Percentiles rank a stretch among this genome's conserved stretches.
phyloP scores from a whole-genome alignment of 2,888 invertebrate genomes.

The Atherix ibis region DNA sequence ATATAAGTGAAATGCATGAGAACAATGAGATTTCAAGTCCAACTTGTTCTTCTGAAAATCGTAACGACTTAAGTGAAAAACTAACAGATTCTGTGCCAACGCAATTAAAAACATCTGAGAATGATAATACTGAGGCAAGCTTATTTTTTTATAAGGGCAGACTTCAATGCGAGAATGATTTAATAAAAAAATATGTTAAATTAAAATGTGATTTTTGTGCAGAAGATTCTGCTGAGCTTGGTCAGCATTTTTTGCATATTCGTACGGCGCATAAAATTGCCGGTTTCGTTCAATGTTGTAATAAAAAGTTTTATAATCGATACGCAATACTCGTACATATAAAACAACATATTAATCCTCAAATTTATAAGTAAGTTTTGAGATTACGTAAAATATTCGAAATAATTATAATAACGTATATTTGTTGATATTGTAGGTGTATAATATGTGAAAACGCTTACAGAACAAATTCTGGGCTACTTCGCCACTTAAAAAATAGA shows the following conservation, averaged over 20 bases:
- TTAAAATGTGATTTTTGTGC: conserved; percentile 7
- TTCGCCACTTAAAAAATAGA: too few relatives aligned
- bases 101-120: too few relatives aligned
- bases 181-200: conserved; percentile 6
- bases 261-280: conserved; percentile 5
- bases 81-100: too few relatives aligned
- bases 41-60: too few relatives aligned
- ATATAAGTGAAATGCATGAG: too few relatives aligned
- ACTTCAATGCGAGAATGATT: conserved; percentile 4
- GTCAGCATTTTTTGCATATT: conserved; percentile 6
- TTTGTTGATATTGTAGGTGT: too few relatives aligned
- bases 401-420: too few relatives aligned
- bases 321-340: conserved; percentile 6
- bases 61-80: too few relatives aligned
- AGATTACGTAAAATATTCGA: not conserved
- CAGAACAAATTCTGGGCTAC: conserved; percentile 6
- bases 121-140: not conserved
- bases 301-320: conserved; percentile 7
- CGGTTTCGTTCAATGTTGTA: conserved; percentile 8
- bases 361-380: conserved; percentile 7
- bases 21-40: too few relatives aligned
- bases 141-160: conserved; percentile 1
- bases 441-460: conserved; percentile 7
- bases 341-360: conserved; percentile 8
- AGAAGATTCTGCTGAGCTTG: conserved; percentile 2